Conservation (phyloP, 2,888 invertebrate species). For the Philereme vetulata region DNA sequence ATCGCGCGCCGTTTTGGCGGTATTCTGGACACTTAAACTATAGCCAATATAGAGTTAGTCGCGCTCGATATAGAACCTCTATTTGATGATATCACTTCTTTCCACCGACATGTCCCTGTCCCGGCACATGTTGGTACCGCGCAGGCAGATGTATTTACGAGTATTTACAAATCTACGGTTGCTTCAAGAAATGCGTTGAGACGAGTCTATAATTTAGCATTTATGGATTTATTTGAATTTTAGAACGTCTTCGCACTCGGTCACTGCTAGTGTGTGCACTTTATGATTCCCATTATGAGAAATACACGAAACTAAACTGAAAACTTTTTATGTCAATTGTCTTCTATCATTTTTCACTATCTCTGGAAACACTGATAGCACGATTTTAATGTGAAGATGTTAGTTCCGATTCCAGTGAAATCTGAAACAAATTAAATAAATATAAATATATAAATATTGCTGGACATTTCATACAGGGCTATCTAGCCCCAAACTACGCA, state of each 20-base stretch:
- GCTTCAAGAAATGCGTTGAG: conserved; percentile 96
- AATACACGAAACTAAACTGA: conserved; percentile 27
- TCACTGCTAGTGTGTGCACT: conserved; percentile 48
- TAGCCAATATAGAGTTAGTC: conserved; percentile 45
- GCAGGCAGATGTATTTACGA: conserved; percentile 53
- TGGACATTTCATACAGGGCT: too few species aligned
- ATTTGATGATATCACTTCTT: conserved; percentile 76
- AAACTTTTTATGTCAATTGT: conserved; percentile 58
- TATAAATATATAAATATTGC: too few species aligned
- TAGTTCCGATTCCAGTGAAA: conserved; percentile 25
- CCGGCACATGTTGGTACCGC: conserved; percentile 86
- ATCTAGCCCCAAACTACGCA: too few species aligned
- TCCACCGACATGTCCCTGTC: conserved; percentile 88
- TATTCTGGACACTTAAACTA: conserved; percentile 58
- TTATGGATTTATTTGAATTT: conserved; percentile 69
- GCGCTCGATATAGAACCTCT: conserved; percentile 47
- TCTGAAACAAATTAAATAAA: conserved; percentile 55
- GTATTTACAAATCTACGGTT: conserved; percentile 88
- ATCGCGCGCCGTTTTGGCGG: conserved; percentile 77
- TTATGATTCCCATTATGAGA: conserved; percentile 30
- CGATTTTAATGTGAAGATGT: conserved; percentile 10
- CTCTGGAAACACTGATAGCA: conserved; percentile 14
- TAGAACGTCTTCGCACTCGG: conserved; percentile 63
- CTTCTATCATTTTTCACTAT: conserved; percentile 65
- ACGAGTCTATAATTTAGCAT: conserved; percentile 97